Evolutionary conservation across 1,140 invertebrate genomes (phyloP), one percentile per base, ranked within the genome.

Genomic region (Pseudomyrmex gracilis): DNA sequence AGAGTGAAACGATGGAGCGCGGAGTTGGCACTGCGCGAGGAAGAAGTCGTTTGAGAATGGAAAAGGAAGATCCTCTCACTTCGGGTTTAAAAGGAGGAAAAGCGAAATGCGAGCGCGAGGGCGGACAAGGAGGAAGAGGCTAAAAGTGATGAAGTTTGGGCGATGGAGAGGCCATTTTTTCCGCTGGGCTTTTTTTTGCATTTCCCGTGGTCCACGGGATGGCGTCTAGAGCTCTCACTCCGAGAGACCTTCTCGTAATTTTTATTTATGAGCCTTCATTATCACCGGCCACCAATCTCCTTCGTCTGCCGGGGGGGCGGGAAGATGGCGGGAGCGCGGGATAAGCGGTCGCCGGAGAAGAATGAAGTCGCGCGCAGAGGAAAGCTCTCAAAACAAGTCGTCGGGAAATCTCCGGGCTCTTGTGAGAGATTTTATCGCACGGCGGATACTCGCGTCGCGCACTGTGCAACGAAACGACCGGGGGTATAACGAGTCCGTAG

Each of bases 91-190:
- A 71, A 24, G 66, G 20, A 47, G 34, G 66, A 80, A 45, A 71
- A 49, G 53, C 53, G 7, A 68, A 13, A 47, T 45, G 47, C 43
- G 12, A 66, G 45, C 20, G 66, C 20, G 12, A 9, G 12, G 55
- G 57, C 12, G 34, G 34, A 49, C 9, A 4, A 73, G 34, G 7
- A 12, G 43, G 43, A 34, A 2, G 45, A 47, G 74, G 15, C 24
- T 45, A 78, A 89, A 89, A 89, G 87, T 90, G 90, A 91, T 87
- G 87, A 91, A 91, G 86, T 91, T 91, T 85, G 45, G 60, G 8
- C 68, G 51, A 53, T n/a, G 24, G 74, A 67, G 58, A 60, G 83
- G 70, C 63, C 67, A 89, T 90, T 85, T 90, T 80, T 89, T 87
- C 60, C 61, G 20, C 51, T 4, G 4, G 17, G 47, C 58, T 63